Percentiles rank a stretch among this genome's conserved stretches.
These are phyloP conservation scores for Pachyuromys duprasi DNA, from an alignment of 2,797 vertebrate species.

Conservation along the genomic window DNA sequence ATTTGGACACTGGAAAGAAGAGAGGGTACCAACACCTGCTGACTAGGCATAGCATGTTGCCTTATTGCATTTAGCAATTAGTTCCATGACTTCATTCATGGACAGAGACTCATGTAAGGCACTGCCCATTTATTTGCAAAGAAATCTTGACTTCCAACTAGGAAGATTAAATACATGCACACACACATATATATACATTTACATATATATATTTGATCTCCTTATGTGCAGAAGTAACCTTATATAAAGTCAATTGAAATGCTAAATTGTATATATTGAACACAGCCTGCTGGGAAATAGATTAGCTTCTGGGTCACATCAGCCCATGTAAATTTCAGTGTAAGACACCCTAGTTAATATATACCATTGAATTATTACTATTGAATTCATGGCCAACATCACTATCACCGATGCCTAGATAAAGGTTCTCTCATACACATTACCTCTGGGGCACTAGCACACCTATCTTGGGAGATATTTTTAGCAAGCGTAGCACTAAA, in stretches of 20 bases:
- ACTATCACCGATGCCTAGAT: not conserved
- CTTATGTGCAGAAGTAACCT: not conserved
- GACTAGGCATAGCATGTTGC: not conserved
- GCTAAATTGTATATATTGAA: not conserved
- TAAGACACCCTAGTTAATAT: not conserved
- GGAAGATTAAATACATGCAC: not conserved
- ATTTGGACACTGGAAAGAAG: slow-evolving; percentile 23
- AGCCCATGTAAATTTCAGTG: not conserved
- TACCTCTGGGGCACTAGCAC: not conserved
- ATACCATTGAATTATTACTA: not conserved
- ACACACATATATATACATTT: too few species aligned
- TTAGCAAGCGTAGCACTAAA: not conserved
- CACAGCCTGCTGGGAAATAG: not conserved
- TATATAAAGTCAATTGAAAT: not conserved
- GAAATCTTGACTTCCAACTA: slow-evolving; percentile 24
- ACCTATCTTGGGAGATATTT: not conserved
- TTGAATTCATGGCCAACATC: not conserved
- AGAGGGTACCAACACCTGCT: not conserved
- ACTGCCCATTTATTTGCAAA: slow-evolving; percentile 8
- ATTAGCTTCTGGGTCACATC: not conserved
- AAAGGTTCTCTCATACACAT: not conserved
- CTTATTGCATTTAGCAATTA: not conserved
- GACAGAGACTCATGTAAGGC: not conserved
- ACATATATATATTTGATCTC: not conserved
- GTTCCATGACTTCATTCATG: slow-evolving; percentile 3